phyloP scores from a whole-genome alignment of 2,797 vertebrate species.

The Oophaga sylvatica region DNA sequence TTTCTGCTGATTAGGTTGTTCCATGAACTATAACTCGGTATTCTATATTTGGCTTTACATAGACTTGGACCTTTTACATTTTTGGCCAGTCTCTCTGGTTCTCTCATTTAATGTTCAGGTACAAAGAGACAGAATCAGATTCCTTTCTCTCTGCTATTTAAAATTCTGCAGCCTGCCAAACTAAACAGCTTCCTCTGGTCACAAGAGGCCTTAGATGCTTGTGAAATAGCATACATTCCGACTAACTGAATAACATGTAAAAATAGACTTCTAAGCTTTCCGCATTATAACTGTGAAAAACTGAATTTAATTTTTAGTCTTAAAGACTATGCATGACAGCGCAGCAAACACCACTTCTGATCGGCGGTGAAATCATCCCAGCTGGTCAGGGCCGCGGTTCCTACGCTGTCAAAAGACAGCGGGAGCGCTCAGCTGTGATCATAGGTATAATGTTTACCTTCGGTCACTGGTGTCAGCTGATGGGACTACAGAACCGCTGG shows the following conservation, averaged over 20 bases:
- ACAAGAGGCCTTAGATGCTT: conserved; percentile 62
- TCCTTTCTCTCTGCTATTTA: conserved; percentile 64
- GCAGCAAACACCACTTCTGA: no score
- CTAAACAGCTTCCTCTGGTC: conserved; percentile 71
- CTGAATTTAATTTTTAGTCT: not conserved
- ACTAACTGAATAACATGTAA: conserved; percentile 69
- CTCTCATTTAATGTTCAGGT: conserved; percentile 24
- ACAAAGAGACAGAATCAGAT: conserved; percentile 50
- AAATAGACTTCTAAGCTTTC: conserved; percentile 63
- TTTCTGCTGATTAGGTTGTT: not conserved
- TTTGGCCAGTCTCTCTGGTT: not conserved
- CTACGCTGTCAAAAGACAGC: no score
- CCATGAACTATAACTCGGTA: not conserved
- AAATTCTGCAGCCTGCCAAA: conserved; percentile 67
- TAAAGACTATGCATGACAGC: no score
- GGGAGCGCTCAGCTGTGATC: no score
- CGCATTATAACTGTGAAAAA: not conserved
- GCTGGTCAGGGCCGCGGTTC: no score
- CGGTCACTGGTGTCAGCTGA: no score
- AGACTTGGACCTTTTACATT: not conserved
- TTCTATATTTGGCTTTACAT: not conserved
- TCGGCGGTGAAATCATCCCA: no score
- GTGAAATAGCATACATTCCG: conserved; percentile 74
- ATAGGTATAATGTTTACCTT: no score
- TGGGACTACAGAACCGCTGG: no score